Percentiles rank a stretch among this genome's conserved stretches.
These are phyloP conservation scores for Pachymerium ferrugineum DNA, from an alignment of 2,888 invertebrate species.

Conservation along the genomic window DNA sequence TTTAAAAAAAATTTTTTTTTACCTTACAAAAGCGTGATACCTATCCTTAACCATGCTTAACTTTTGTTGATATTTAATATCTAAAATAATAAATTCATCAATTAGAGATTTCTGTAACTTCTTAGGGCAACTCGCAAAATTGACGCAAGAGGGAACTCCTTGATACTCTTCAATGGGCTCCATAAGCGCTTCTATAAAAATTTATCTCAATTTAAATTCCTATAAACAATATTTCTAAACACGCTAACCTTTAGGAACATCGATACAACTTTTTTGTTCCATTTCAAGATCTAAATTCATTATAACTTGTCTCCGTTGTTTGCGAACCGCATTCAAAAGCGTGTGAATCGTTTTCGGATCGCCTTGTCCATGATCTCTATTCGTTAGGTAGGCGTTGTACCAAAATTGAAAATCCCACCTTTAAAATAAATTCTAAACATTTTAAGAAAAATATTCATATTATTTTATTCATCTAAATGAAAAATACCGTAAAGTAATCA, in stretches of 20 bases:
- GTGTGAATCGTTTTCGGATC: not conserved
- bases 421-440: not conserved
- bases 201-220: not conserved
- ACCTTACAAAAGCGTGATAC: not conserved
- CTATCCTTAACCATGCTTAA: not conserved
- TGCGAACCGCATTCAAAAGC: not conserved
- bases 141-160: not conserved
- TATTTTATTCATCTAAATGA: not conserved
- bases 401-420: slow-evolving; percentile 2
- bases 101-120: not conserved
- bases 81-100: slow-evolving; percentile 16
- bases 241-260: not conserved
- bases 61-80: slow-evolving; percentile 29
- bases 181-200: not conserved
- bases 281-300: not conserved
- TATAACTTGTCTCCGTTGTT: not conserved
- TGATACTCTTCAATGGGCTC: not conserved
- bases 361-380: not conserved
- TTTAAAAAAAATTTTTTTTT: not conserved
- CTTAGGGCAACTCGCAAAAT: not conserved
- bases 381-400: not conserved
- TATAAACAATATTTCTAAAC: not conserved
- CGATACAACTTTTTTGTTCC: not conserved
- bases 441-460: not conserved
- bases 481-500: not conserved